Evolutionary conservation across 2,113 vertebrate genomes (phyloP).

Genomic region (Psophia crepitans): DNA sequence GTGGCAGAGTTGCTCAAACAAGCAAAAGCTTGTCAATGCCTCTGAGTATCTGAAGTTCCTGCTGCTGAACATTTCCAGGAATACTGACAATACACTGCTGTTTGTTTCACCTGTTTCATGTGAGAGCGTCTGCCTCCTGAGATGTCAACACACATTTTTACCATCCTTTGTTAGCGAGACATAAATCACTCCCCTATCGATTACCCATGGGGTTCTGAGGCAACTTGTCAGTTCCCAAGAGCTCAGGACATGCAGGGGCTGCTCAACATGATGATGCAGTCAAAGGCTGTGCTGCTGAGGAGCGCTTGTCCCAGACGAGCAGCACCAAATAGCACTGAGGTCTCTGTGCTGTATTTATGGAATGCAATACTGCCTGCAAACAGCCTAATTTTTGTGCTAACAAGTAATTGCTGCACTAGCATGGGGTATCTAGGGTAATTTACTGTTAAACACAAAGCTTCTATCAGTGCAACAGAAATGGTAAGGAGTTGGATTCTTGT

Average conservation of each 20-base stretch:
- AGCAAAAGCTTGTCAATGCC: background rate
- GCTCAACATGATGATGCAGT: background rate
- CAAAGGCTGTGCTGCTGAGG: background rate
- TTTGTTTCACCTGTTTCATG: background rate
- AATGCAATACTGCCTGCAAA: background rate
- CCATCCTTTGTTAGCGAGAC: background rate
- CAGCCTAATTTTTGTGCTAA: background rate
- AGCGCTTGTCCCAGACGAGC: background rate
- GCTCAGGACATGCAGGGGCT: background rate
- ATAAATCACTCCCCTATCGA: background rate
- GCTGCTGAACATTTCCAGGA: background rate
- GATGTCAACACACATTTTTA: background rate
- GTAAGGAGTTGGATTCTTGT: background rate
- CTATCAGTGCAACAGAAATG: background rate
- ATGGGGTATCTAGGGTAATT: background rate
- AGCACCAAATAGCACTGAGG: background rate
- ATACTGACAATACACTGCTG: background rate
- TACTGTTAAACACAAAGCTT: background rate
- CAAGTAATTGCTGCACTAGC: background rate
- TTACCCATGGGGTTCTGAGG: background rate
- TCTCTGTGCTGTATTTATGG: background rate
- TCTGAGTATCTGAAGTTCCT: background rate
- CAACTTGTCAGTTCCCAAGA: fast-evolving
- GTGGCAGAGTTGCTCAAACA: background rate
- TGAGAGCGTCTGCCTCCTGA: background rate